Conservation (phyloP, 2,113 vertebrate genomes). For the Ailuropoda melanoleuca region DNA sequence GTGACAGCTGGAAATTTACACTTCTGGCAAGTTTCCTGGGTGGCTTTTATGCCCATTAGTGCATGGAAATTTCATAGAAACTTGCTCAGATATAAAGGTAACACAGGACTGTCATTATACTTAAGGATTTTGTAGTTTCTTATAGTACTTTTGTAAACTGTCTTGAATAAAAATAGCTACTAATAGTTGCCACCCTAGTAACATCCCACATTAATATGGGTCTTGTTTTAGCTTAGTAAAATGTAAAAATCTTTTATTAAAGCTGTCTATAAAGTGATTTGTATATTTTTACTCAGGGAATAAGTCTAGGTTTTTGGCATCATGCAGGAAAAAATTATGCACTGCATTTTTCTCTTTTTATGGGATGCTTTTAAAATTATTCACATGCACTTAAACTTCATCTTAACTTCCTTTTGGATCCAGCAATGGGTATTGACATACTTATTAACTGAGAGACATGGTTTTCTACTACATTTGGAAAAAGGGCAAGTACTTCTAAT, state of each 20-base stretch:
- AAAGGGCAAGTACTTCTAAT: not conserved
- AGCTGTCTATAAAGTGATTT: not conserved
- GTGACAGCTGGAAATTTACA: not conserved
- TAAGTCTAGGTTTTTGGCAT: not conserved
- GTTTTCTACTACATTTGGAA: not conserved
- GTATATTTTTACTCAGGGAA: not conserved
- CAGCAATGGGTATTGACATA: not conserved
- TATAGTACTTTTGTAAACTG: not conserved
- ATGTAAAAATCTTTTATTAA: not conserved
- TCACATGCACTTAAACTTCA: not conserved
- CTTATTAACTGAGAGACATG: not conserved
- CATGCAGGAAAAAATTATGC: not conserved
- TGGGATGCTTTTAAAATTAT: not conserved
- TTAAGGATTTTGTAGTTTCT: not conserved
- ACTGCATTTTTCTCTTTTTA: not conserved
- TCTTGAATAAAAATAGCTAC: not conserved
- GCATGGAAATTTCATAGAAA: not conserved
- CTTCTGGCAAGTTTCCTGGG: not conserved
- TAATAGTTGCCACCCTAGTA: not conserved
- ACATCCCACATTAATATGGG: not conserved
- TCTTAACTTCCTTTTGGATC: not conserved
- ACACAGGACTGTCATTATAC: not conserved
- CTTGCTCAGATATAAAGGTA: not conserved
- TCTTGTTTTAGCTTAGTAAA: slow-evolving; percentile 1
- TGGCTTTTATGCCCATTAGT: not conserved